Evolutionary conservation across 2,113 vertebrate genomes (phyloP).

Genomic region (Meles meles): DNA sequence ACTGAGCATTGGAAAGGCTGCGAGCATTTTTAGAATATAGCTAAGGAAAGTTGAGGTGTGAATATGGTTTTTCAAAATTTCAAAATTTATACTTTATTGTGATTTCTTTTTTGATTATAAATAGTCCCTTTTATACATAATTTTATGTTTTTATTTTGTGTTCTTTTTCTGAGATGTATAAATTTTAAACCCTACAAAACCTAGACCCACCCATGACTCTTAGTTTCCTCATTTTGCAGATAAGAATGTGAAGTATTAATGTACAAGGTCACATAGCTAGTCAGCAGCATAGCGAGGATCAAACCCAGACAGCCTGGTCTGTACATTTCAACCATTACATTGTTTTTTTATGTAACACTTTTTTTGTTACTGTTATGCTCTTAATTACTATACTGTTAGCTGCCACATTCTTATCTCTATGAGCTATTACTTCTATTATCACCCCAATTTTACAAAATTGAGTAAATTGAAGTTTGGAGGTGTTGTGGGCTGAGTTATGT

Average conservation of each 20-base stretch:
- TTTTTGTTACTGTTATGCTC: background rate
- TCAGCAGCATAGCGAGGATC: background rate
- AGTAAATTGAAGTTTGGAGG: background rate
- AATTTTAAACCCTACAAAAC: background rate
- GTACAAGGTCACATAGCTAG: background rate
- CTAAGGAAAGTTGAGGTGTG: background rate
- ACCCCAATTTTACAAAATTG: background rate
- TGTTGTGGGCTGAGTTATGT: background rate
- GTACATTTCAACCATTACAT: background rate
- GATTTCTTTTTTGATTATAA: background rate
- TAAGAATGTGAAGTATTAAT: background rate
- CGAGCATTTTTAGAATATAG: background rate
- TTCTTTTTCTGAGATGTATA: background rate
- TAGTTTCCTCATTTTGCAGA: background rate
- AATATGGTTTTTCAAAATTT: conserved; percentile 9
- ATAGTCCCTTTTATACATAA: background rate
- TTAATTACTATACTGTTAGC: background rate
- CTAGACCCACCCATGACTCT: background rate
- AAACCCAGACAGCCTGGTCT: background rate
- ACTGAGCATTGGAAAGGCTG: background rate
- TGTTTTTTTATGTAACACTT: background rate
- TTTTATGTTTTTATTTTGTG: background rate
- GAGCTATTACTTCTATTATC: background rate
- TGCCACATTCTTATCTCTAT: background rate
- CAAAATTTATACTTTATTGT: background rate